Conservation (phyloP, 2,888 invertebrate species). For the Polydrusus pterygomalis region DNA sequence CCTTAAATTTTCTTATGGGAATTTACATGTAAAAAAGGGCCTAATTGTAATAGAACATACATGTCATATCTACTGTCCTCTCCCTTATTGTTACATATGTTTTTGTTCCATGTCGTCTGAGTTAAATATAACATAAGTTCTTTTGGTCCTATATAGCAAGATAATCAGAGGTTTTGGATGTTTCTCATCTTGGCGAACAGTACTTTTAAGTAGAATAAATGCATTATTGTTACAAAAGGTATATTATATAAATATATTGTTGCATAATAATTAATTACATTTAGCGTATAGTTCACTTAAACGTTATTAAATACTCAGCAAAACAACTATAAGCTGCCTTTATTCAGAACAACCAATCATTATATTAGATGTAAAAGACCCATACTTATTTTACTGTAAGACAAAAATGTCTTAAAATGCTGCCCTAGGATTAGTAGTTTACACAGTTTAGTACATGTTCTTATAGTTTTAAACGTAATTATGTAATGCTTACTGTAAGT, state of each 20-base stretch:
- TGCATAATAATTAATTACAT: slow-evolving; percentile 10
- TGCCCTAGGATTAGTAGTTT: too few relatives aligned
- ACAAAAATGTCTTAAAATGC: neutral
- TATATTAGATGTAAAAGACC: slow-evolving; percentile 20
- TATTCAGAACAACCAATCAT: slow-evolving; percentile 34
- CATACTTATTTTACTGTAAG: slow-evolving; percentile 6
- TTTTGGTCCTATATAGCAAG: neutral
- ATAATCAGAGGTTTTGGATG: neutral
- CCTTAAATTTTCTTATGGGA: too few relatives aligned
- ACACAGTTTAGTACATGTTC: too few relatives aligned
- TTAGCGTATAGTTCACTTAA: slow-evolving; percentile 14
- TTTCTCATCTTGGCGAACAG: neutral
- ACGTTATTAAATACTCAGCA: slow-evolving; percentile 4
- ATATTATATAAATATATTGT: slow-evolving; percentile 22
- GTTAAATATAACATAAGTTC: neutral
- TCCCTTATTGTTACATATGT: too few relatives aligned
- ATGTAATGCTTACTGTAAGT: too few relatives aligned
- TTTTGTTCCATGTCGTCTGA: too few relatives aligned
- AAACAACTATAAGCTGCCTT: slow-evolving; percentile 37
- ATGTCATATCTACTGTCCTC: too few relatives aligned
- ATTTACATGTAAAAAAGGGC: too few relatives aligned
- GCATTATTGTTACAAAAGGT: slow-evolving; percentile 33
- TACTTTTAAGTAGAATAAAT: slow-evolving; percentile 9
- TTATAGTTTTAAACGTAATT: too few relatives aligned
- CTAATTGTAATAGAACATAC: too few relatives aligned